Percentiles rank a stretch among this genome's conserved stretches.
These are phyloP conservation scores for Merops nubicus DNA, from an alignment of 2,113 vertebrate species.

Conservation along the genomic window DNA sequence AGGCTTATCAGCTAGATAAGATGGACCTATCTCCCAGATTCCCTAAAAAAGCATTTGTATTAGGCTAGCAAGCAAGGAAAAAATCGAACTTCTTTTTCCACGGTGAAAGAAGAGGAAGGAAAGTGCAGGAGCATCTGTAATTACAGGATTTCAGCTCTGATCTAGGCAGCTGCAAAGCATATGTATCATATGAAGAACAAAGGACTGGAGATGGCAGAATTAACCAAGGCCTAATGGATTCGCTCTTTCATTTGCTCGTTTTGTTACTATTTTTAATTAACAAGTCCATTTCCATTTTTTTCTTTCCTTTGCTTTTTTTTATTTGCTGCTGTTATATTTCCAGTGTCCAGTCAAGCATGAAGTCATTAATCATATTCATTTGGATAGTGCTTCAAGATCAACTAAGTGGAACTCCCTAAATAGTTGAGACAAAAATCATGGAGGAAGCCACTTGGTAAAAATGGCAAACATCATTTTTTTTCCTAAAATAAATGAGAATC, in stretches of 20 bases:
- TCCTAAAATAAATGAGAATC: background rate
- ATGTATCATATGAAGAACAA: conserved; percentile 6
- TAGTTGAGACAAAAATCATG: background rate
- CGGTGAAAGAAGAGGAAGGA: background rate
- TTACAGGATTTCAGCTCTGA: conserved; percentile 1
- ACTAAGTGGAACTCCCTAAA: background rate
- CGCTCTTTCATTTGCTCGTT: conserved; percentile 2
- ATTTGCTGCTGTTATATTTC: background rate
- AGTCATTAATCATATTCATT: background rate
- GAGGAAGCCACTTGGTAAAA: background rate
- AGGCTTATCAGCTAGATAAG: background rate
- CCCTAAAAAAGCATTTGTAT: background rate
- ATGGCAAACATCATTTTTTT: background rate
- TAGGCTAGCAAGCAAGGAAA: background rate
- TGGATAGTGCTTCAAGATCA: background rate
- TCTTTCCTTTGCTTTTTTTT: background rate
- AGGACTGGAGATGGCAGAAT: conserved; percentile 11
- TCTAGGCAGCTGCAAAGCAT: conserved; percentile 14
- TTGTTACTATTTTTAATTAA: conserved; percentile 23
- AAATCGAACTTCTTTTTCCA: background rate
- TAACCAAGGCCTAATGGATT: background rate
- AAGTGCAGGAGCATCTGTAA: background rate
- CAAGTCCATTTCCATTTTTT: background rate
- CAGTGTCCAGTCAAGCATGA: background rate
- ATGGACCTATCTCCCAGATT: background rate